Evolutionary conservation across 1,140 invertebrate genomes (phyloP), one percentile per base, ranked within the genome.

Genomic region (Cotesia vestalis): DNA sequence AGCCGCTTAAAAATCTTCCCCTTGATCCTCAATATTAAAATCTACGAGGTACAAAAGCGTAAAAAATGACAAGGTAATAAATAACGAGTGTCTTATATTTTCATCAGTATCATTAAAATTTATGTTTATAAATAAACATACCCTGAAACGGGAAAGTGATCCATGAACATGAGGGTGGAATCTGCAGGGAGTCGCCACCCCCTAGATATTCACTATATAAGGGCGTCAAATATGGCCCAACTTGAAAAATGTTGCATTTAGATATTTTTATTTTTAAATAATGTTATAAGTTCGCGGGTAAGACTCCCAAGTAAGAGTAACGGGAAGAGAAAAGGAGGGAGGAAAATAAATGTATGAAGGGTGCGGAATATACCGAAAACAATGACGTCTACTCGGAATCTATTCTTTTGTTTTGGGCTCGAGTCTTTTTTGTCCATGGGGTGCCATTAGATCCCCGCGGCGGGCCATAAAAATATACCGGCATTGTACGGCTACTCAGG

Each of bases 31-130:
- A 73, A 62, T 40, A n/a, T 46, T 46, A 46, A 46, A 46, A 46
- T 46, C 40, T 46, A 46, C 11, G 40, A 46, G 40, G 40, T 46
- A 46, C 6, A 11, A 46, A 46, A 46, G 4, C 20, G 57, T 64
- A 71, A 75, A 78, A 80, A 78, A 78, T 74, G 75, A 75, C 82
- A 83, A 46, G 40, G 40, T 46, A 11, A 46, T 87, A 85, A 87
- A 87, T 87, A 86, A 83, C 78, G 77, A 63, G 72, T 79, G 81
- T 83, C 85, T 87, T 86, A 87, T 87, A 87, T 87, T 87, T 87
- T 86, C 84, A 87, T 87, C 85, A 86, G 78, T 76, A 80, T 86
- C 84, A 86, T 86, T 86, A 86, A 86, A 86, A 87, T 86, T 87
- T 85, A 86, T 86, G 85, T 85, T 67, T 84, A 84, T 78, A 82